Percentiles rank a stretch among this genome's conserved stretches.
Evolutionary conservation across 2,113 vertebrate species (phyloP).

Genomic region (Prolemur simus): DNA sequence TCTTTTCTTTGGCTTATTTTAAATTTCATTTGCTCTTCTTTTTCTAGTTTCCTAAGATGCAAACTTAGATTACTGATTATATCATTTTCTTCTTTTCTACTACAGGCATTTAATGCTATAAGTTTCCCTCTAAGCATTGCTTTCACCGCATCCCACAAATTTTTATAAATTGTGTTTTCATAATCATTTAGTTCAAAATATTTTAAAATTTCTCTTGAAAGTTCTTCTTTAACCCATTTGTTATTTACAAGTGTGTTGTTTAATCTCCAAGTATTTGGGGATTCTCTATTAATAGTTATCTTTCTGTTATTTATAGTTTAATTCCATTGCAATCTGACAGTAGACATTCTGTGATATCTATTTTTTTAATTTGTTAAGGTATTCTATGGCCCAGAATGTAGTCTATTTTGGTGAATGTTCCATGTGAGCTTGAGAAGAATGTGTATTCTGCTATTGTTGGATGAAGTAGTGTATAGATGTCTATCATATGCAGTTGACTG

Average conservation of each 20-base stretch:
- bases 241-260: neutral
- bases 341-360: neutral
- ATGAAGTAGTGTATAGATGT: neutral
- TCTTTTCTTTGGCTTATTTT: neutral
- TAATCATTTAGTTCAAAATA: neutral
- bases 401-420: neutral
- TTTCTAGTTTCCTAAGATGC: neutral
- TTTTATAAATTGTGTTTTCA: neutral
- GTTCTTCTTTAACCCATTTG: neutral
- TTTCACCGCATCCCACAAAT: neutral
- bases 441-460: neutral
- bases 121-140: neutral
- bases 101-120: neutral
- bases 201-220: neutral
- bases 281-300: neutral
- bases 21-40: neutral
- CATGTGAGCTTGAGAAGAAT: neutral
- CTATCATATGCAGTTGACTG: neutral
- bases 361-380: neutral
- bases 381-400: neutral
- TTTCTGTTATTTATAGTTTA: neutral
- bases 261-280: neutral
- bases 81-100: neutral
- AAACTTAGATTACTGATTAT: neutral
- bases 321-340: neutral